These are phyloP conservation scores for Sarotherodon lohbergeri DNA, from an alignment of 2,113 vertebrate species.

Conservation along the genomic window DNA sequence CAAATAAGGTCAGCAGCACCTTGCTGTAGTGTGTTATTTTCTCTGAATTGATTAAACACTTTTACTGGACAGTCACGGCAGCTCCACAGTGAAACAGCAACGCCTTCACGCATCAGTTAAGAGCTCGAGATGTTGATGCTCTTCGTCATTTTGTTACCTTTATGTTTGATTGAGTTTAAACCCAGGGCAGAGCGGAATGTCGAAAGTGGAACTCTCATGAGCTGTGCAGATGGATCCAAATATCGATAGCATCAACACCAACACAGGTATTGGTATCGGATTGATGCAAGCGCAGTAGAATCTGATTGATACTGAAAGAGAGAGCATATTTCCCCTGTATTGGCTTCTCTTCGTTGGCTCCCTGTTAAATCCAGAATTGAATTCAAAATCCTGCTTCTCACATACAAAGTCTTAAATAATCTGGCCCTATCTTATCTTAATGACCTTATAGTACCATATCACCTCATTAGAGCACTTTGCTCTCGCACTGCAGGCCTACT, in stretches of 20 bases:
- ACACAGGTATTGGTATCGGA: neutral
- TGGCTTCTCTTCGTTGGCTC: neutral
- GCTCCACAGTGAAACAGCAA: neutral
- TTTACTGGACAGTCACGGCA: neutral
- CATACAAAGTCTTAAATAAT: neutral
- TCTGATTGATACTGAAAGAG: neutral
- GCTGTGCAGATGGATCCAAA: neutral
- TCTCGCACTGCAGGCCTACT: fast-evolving
- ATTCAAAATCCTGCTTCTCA: neutral
- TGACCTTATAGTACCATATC: fast-evolving
- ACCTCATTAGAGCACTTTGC: fast-evolving
- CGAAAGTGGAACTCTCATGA: neutral
- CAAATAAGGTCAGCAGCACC: conserved; percentile 29
- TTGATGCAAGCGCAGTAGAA: fast-evolving
- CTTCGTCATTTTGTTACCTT: neutral
- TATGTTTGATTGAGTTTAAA: neutral
- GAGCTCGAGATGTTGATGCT: neutral
- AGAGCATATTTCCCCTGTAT: neutral
- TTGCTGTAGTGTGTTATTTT: neutral
- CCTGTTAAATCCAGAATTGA: neutral
- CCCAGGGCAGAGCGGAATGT: neutral
- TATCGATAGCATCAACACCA: neutral
- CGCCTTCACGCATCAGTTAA: neutral
- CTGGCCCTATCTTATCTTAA: neutral
- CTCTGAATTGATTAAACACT: neutral